Evolutionary conservation across 2,888 invertebrate genomes (phyloP).

Genomic region (Caenorhabditis imperialis): DNA sequence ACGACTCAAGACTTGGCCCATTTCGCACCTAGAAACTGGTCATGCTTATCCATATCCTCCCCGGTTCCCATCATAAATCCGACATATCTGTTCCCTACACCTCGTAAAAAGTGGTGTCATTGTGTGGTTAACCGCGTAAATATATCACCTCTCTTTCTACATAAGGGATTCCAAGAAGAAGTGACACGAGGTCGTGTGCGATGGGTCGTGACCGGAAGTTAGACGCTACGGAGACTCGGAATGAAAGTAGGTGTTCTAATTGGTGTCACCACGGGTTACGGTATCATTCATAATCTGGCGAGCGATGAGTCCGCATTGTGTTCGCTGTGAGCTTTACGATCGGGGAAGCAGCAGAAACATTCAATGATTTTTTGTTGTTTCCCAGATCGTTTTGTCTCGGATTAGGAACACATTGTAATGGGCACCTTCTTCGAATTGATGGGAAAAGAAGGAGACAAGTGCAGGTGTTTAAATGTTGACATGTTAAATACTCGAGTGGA

Average conservation of each 20-base stretch:
- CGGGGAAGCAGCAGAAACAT: conserved; percentile 16
- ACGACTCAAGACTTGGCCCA: conserved; percentile 12
- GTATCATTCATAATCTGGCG: conserved; percentile 25
- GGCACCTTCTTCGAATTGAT: conserved; percentile 22
- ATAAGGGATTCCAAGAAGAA: conserved; percentile 35
- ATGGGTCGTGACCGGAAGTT: conserved; percentile 59
- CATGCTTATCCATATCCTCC: conserved; percentile 27
- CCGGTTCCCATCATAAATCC: conserved; percentile 24
- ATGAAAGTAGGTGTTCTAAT: conserved; percentile 42
- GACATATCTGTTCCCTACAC: conserved; percentile 25
- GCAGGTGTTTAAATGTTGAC: conserved; percentile 23
- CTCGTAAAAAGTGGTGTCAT: conserved; percentile 43
- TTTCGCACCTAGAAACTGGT: conserved; percentile 46
- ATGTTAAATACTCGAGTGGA: neutral
- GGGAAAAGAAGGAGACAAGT: conserved; percentile 16
- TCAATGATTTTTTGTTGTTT: too few relatives aligned
- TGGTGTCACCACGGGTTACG: conserved; percentile 38
- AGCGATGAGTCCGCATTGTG: conserved; percentile 14
- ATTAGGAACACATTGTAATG: conserved; percentile 44
- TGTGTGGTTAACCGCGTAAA: conserved; percentile 33
- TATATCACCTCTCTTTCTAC: too few relatives aligned
- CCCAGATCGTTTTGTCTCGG: conserved; percentile 28
- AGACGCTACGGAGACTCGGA: conserved; percentile 47
- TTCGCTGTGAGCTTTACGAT: conserved; percentile 25
- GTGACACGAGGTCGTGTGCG: conserved; percentile 55